A percentile compares a stretch with the other conserved stretches of the same genome.
Conservation (phyloP, 2,797 vertebrate genomes). For the Lepilemur ruficaudatus region DNA sequence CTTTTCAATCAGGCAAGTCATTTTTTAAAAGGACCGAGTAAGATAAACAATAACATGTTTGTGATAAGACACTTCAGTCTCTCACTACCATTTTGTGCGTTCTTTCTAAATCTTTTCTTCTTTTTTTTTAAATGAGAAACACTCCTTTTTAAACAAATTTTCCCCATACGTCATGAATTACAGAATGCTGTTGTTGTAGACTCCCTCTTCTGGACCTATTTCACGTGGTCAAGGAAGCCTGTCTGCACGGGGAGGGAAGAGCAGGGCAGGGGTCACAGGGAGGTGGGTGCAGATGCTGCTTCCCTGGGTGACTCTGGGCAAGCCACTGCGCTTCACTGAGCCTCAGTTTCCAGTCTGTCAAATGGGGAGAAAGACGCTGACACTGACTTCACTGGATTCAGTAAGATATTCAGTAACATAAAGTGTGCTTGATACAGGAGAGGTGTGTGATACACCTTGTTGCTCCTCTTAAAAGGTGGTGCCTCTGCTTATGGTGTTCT, state of each 20-base stretch:
- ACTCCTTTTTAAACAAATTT: not conserved
- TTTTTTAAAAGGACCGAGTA: not conserved
- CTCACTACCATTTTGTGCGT: not conserved
- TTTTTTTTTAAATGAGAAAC: not conserved
- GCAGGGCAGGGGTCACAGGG: not conserved
- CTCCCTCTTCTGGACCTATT: not conserved
- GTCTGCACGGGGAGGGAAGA: not conserved
- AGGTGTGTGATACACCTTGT: accelerated
- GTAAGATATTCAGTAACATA: accelerated
- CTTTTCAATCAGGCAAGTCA: not conserved
- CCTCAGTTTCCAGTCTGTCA: not conserved
- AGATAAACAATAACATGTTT: not conserved
- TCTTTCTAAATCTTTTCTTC: not conserved
- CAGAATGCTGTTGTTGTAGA: not conserved
- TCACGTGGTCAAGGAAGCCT: not conserved
- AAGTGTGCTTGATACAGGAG: not conserved
- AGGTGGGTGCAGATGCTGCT: not conserved
- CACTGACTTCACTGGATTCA: not conserved
- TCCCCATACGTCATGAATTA: not conserved
- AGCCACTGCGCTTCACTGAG: not conserved
- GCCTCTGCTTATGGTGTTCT: not conserved
- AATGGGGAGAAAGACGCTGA: not conserved
- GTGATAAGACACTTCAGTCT: not conserved
- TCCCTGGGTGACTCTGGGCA: not conserved
- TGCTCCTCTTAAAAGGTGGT: not conserved